These are phyloP conservation scores for Crypturellus undulatus DNA, from an alignment of 2,113 vertebrate species.

Conservation along the genomic window DNA sequence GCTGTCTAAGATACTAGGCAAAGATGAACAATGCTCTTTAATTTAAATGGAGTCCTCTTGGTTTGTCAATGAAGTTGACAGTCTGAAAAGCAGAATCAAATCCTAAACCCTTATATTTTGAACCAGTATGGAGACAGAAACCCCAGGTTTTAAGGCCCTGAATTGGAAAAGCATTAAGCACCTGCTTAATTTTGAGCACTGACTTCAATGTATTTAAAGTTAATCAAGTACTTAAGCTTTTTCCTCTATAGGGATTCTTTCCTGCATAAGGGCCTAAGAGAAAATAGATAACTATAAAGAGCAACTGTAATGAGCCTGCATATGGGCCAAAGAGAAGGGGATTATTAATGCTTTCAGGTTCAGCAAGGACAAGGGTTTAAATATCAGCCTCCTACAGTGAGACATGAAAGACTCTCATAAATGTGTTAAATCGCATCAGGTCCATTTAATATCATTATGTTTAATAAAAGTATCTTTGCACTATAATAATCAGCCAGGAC, in stretches of 20 bases:
- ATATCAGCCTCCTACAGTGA: slow-evolving; percentile 48
- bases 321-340: slow-evolving; percentile 66
- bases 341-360: slow-evolving; percentile 73
- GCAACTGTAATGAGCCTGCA: slow-evolving; percentile 60
- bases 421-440: slow-evolving; percentile 70
- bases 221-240: slow-evolving; percentile 69
- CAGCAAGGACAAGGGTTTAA: slow-evolving; percentile 59
- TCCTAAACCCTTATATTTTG: background rate
- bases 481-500: slow-evolving; percentile 41
- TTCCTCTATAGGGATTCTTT: slow-evolving; percentile 59
- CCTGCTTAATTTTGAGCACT: slow-evolving; percentile 58
- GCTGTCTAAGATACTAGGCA: background rate
- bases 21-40: background rate
- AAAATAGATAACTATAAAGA: slow-evolving; percentile 68
- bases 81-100: background rate
- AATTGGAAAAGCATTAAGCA: slow-evolving; percentile 44
- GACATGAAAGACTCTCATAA: slow-evolving; percentile 69
- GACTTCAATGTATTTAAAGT: slow-evolving; percentile 51
- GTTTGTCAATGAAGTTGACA: background rate
- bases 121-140: background rate
- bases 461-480: slow-evolving; percentile 63
- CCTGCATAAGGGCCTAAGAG: slow-evolving; percentile 62
- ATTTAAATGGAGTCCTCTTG: background rate
- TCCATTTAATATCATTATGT: slow-evolving; percentile 69
- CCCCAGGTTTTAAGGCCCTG: background rate